Evolutionary conservation across 1,140 invertebrate genomes (phyloP).

Genomic region (Chymomyza costata): DNA sequence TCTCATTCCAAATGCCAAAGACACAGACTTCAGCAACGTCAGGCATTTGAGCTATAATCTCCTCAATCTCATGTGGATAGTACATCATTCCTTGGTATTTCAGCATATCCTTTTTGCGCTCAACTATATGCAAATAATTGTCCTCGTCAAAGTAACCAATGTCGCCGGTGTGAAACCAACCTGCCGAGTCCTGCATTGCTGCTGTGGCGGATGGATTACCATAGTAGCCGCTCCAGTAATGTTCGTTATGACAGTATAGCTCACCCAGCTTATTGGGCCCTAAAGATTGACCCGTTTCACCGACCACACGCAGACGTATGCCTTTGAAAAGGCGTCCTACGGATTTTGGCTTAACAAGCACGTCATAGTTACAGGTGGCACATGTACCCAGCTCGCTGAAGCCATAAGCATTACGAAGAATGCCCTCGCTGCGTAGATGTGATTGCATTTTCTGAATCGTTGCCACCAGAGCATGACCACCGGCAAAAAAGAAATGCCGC

Average conservation of each 20-base stretch:
- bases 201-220: slow-evolving; percentile 51
- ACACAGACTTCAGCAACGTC: slow-evolving; percentile 66
- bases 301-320: slow-evolving; percentile 65
- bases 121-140: slow-evolving; percentile 78
- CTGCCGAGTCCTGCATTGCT: slow-evolving; percentile 68
- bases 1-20: slow-evolving; percentile 65
- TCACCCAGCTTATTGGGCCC: slow-evolving; percentile 55
- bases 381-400: slow-evolving; percentile 46
- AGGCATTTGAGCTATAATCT: slow-evolving; percentile 55
- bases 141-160: slow-evolving; percentile 79
- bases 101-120: slow-evolving; percentile 81
- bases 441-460: slow-evolving; percentile 60
- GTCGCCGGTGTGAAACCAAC: slow-evolving; percentile 84
- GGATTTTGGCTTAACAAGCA: slow-evolving; percentile 40
- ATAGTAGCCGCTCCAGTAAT: slow-evolving; percentile 65
- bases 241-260: slow-evolving; percentile 46
- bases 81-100: slow-evolving; percentile 74
- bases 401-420: slow-evolving; percentile 51
- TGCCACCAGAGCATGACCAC: slow-evolving; percentile 53
- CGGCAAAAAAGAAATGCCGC: slow-evolving; percentile 48
- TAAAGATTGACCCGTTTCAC: slow-evolving; percentile 32
- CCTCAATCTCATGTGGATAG: slow-evolving; percentile 68
- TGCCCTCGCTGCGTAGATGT: slow-evolving; percentile 41
- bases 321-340: slow-evolving; percentile 53
- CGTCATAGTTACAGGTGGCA: slow-evolving; percentile 36